A percentile compares a stretch with the other conserved stretches of the same genome.
Evolutionary conservation across 1,140 invertebrate genomes (phyloP).

Genomic region (Eurosta solidaginis): DNA sequence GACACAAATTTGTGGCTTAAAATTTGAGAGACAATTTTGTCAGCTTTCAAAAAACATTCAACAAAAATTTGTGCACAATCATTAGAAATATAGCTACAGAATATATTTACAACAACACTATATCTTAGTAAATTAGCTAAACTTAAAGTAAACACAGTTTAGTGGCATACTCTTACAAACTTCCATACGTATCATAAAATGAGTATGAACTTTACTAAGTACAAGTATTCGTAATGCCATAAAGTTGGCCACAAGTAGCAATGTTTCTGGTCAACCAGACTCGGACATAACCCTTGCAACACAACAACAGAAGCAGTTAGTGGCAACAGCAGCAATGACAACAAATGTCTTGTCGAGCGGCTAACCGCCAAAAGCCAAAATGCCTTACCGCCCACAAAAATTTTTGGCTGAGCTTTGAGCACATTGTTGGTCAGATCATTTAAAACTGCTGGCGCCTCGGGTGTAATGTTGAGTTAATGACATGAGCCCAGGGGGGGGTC

Average conservation of each 20-base stretch:
- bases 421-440: not conserved
- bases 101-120: not conserved
- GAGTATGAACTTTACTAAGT: not conserved
- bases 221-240: slow-evolving; percentile 22
- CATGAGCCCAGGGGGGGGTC: slow-evolving; percentile 5
- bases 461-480: slow-evolving; percentile 15
- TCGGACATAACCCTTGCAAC: slow-evolving; percentile 32
- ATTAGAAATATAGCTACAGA: not conserved
- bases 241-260: slow-evolving; percentile 38
- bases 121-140: not conserved
- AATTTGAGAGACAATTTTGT: not conserved
- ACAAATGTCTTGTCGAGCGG: not conserved
- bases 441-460: slow-evolving; percentile 19
- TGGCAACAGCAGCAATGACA: not conserved
- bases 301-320: not conserved
- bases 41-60: slow-evolving; percentile 3
- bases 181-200: not conserved
- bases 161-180: not conserved
- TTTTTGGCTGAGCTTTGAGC: not conserved
- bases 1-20: not conserved
- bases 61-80: slow-evolving; percentile 25
- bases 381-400: not conserved
- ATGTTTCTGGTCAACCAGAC: slow-evolving; percentile 37
- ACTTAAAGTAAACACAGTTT: slow-evolving; percentile 1
- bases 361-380: slow-evolving; percentile 22